These are phyloP conservation scores for Oncorhynchus clarkii DNA, from an alignment of 2,113 vertebrate species.

Conservation along the genomic window DNA sequence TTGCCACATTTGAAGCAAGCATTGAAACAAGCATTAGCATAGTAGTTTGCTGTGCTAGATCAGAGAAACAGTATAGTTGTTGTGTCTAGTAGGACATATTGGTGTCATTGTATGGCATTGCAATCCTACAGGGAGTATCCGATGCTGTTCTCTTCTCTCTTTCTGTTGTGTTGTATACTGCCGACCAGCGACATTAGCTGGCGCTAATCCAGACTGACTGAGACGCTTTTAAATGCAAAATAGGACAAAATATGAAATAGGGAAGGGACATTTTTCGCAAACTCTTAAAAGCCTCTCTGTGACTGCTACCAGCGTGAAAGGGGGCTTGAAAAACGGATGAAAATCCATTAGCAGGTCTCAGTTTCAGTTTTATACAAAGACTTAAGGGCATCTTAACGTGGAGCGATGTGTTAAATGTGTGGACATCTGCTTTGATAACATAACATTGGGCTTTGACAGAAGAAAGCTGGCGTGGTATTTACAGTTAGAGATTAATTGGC, in stretches of 20 bases:
- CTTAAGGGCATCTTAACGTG: slow-evolving; percentile 74
- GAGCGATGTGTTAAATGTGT: slow-evolving; percentile 75
- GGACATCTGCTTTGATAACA: slow-evolving; percentile 85
- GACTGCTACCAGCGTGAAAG: slow-evolving; percentile 17
- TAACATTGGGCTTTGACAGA: slow-evolving; percentile 76
- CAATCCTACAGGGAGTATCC: slow-evolving; percentile 61
- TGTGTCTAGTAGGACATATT: slow-evolving; percentile 37
- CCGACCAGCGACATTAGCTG: slow-evolving; percentile 44
- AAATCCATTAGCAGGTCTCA: slow-evolving; percentile 74
- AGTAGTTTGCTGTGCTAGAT: slow-evolving; percentile 48
- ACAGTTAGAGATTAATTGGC: slow-evolving; percentile 85
- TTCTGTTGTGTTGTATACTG: neutral
- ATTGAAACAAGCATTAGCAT: slow-evolving; percentile 63
- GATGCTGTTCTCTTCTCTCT: slow-evolving; percentile 4
- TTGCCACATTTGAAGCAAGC: slow-evolving; percentile 60
- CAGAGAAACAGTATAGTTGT: slow-evolving; percentile 46
- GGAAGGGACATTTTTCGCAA: slow-evolving; percentile 56
- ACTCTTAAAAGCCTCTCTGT: slow-evolving; percentile 60
- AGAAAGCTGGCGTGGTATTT: slow-evolving; percentile 79
- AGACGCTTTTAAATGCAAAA: slow-evolving; percentile 69
- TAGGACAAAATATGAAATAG: slow-evolving; percentile 67
- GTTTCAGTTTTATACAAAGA: slow-evolving; percentile 78
- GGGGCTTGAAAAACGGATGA: slow-evolving; percentile 62
- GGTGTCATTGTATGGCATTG: slow-evolving; percentile 66
- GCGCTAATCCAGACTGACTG: slow-evolving; percentile 71